These are phyloP conservation scores for Montipora efflorescens DNA, from an alignment of 64 coral and sea anemone genomes.

Conservation along the genomic window DNA sequence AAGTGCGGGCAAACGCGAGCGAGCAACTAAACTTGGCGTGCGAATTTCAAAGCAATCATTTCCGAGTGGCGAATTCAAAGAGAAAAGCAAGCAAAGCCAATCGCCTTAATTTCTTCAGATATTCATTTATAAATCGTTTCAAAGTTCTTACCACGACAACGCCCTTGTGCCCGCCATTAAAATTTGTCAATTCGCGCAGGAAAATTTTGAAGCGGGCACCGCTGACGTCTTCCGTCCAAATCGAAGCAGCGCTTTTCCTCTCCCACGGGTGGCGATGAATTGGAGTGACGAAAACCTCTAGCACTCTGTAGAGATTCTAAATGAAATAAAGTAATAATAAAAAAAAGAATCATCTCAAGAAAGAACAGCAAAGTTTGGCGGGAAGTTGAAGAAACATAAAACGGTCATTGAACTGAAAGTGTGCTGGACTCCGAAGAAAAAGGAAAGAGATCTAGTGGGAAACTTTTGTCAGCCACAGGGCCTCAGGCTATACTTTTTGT, in stretches of 20 bases:
- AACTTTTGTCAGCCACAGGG: background rate
- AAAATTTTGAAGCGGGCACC: background rate
- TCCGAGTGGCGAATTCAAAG: too few species aligned
- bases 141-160: background rate
- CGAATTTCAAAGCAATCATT: too few species aligned
- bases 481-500: background rate
- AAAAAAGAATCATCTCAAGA: too few species aligned
- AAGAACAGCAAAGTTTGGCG: too few species aligned
- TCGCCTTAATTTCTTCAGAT: background rate
- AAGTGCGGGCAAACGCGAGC: too few species aligned
- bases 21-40: too few species aligned
- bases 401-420: too few species aligned
- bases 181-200: constrained; percentile 11
- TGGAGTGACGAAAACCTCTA: constrained; percentile 6
- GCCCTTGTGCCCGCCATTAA: background rate
- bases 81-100: too few species aligned
- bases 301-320: background rate
- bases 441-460: too few species aligned
- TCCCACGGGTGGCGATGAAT: background rate
- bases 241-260: constrained; percentile 5
- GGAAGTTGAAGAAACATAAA: too few species aligned
- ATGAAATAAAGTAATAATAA: background rate
- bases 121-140: too few species aligned
- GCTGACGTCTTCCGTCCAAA: constrained; percentile 11
- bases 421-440: too few species aligned